Conservation (phyloP, 64 coral and sea anemone genomes). For the Catalaphyllia jardinei region DNA sequence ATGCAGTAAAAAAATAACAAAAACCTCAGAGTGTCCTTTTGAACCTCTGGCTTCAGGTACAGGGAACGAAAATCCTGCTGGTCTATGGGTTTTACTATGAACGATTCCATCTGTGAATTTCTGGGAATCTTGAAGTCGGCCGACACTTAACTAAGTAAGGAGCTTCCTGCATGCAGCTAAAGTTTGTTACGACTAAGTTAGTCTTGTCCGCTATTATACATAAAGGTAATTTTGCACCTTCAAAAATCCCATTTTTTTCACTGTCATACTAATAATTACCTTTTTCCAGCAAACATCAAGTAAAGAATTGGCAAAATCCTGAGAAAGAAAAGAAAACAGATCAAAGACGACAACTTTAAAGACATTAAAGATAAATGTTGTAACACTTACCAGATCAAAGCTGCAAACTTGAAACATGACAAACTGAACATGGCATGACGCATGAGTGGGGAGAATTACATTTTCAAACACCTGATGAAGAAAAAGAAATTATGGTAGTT, state of each 20-base stretch:
- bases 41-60: too few relatives aligned
- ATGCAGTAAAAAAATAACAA: too few relatives aligned
- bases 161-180: neutral
- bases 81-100: too few relatives aligned
- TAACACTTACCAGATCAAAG: constrained; percentile 78
- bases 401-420: constrained; percentile 91
- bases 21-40: too few relatives aligned
- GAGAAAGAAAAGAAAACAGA: constrained; percentile 7
- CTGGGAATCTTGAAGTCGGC: too few relatives aligned
- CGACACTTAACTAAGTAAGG: too few relatives aligned
- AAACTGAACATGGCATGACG: constrained; percentile 88
- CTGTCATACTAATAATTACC: constrained; percentile 43
- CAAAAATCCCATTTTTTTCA: too few relatives aligned
- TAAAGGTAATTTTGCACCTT: neutral
- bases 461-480: constrained; percentile 83
- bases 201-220: too few relatives aligned
- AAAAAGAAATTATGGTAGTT: neutral
- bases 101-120: too few relatives aligned
- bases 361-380: neutral
- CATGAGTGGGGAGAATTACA: constrained; percentile 91
- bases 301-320: constrained; percentile 85
- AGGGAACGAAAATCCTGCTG: too few relatives aligned
- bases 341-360: neutral
- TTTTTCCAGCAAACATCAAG: constrained; percentile 96
- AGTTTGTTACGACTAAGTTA: too few relatives aligned